These are phyloP conservation scores for Heliconius charithonia DNA, from an alignment of 2,888 invertebrate species.

Conservation along the genomic window DNA sequence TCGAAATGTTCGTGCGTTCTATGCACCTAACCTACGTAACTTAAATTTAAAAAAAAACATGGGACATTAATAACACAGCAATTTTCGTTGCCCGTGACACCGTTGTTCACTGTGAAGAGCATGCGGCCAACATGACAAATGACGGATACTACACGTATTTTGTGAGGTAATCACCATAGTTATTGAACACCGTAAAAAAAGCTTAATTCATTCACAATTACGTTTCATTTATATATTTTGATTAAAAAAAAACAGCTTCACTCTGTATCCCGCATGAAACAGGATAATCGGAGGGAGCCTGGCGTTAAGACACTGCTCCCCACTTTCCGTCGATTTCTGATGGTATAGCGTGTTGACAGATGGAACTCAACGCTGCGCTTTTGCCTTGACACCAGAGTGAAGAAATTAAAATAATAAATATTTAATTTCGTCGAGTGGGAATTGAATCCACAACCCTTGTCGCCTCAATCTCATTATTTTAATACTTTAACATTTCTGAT, in stretches of 20 bases:
- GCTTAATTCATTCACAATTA: background rate
- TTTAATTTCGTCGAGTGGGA: too few species aligned
- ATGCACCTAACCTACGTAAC: background rate
- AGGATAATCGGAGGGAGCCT: too few species aligned
- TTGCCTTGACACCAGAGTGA: too few species aligned
- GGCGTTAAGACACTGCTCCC: too few species aligned
- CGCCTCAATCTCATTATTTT: background rate
- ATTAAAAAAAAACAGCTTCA: too few species aligned
- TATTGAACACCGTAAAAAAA: slow-evolving; percentile 8
- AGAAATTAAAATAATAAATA: too few species aligned
- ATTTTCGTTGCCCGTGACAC: slow-evolving; percentile 67
- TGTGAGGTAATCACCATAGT: slow-evolving; percentile 13
- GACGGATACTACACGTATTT: slow-evolving; percentile 7
- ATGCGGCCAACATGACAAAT: slow-evolving; percentile 21
- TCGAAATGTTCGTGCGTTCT: background rate
- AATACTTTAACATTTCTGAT: background rate
- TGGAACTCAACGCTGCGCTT: too few species aligned
- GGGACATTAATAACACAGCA: slow-evolving; percentile 36
- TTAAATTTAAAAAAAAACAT: background rate
- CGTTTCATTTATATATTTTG: too few species aligned
- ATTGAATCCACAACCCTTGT: too few species aligned
- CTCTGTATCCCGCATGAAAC: too few species aligned
- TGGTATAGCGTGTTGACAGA: too few species aligned
- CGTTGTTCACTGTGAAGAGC: slow-evolving; percentile 52
- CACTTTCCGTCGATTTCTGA: too few species aligned